Base-by-base conservation (phyloP, 2,888 invertebrate species). In the Sipha maydis region DNA sequence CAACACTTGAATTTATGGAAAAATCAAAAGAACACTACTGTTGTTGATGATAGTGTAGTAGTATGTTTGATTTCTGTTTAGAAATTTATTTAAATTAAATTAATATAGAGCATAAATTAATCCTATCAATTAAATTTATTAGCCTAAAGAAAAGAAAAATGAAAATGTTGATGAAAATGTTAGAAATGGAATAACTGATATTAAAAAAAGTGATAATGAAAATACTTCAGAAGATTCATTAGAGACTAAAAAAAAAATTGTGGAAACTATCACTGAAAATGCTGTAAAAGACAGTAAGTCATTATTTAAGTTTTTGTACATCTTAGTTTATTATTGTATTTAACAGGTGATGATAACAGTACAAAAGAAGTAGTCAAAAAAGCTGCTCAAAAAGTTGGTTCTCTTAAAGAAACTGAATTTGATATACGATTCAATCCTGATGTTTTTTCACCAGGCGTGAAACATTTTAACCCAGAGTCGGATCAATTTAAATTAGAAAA, bases 401-500 rank as follows among this genome's bases (percentile, higher is more conserved):
- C 99, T 0, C 94, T 99, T 11, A 97, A 97, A 92, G 98, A 98
- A 90, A 96, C 97, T 0, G 98, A 98, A 92, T 99, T 99, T 92
- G 98, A 98, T 92, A 96, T 99, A 90, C 95, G 98, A 90, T 99
- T 99, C 93, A 99, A 99, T 93, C 98, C 99, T 0, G 99, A 99
- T 93, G 98, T 99, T 90, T 99, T 97, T 93, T 99, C 99, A 19
- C 96, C 97, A 0, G 97, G 97, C 85, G 98, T 99, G 89, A 94
- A 94, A 89, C 98, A 99, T 93, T 94, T 94, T 31, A 95, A 96
- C 90, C 92, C 95, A 90, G 93, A 94, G 88, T 92, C 95, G 90
- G 93, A 94, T 89, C 94, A 94, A 71, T 93, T 98, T 85, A 94
- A 95, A 90, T 96, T 96, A 91, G 98, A 99, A 92, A 94, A 97